Evolutionary conservation across 2,797 vertebrate genomes (phyloP).

Genomic region (Notoglanidium macrostoma): DNA sequence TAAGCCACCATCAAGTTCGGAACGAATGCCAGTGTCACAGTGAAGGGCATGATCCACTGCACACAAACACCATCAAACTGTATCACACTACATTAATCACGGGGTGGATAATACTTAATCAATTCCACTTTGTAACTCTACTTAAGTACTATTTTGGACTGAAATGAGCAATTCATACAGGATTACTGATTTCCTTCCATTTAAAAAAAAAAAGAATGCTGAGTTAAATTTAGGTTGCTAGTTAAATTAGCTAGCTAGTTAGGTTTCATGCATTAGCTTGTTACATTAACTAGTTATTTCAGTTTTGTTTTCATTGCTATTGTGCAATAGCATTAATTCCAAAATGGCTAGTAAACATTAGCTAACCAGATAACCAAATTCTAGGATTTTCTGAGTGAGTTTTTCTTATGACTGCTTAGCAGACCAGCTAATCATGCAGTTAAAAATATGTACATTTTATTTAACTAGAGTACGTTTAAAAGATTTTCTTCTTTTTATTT

Average conservation of each 20-base stretch:
- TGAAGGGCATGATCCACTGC: conserved; percentile 94
- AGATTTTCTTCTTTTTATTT: not conserved
- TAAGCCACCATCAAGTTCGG: conserved; percentile 88
- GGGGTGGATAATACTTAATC: not conserved
- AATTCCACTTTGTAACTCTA: not conserved
- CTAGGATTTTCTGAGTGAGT: not conserved
- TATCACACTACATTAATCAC: not conserved
- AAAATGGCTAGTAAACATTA: not conserved
- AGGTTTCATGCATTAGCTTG: not conserved
- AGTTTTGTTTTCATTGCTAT: not conserved
- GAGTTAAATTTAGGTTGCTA: not conserved
- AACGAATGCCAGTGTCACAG: conserved; percentile 86
- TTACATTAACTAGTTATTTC: not conserved
- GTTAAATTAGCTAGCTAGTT: not conserved
- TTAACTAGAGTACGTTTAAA: too few relatives aligned
- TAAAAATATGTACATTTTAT: not conserved
- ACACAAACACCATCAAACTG: not conserved
- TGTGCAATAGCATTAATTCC: not conserved
- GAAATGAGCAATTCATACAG: not conserved
- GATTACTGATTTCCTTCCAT: not conserved
- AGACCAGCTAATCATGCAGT: not conserved
- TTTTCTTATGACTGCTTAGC: not conserved
- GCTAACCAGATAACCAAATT: not conserved
- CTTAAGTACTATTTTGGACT: not conserved
- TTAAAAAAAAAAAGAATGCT: not conserved